These are phyloP conservation scores for Rhamnusium bicolor DNA, from an alignment of 2,888 invertebrate genomes.

Conservation along the genomic window DNA sequence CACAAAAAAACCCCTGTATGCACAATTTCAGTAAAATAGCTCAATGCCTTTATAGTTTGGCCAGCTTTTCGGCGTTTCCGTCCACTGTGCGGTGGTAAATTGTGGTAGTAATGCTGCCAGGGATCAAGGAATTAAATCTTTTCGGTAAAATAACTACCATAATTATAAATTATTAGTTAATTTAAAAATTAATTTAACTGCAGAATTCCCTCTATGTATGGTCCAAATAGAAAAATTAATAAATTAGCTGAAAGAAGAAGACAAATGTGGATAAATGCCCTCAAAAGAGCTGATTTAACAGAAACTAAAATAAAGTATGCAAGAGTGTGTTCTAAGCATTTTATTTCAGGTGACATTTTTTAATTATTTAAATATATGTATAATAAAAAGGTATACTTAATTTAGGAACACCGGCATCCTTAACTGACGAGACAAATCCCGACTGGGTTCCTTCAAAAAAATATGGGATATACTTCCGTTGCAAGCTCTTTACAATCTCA, in stretches of 20 bases:
- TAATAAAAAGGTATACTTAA: too few relatives aligned
- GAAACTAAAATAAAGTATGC: conserved; percentile 23
- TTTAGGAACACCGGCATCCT: too few relatives aligned
- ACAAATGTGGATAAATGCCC: conserved; percentile 17
- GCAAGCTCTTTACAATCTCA: too few relatives aligned
- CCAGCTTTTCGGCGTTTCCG: too few relatives aligned
- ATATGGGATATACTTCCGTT: too few relatives aligned
- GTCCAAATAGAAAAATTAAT: not conserved
- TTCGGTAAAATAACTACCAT: not conserved
- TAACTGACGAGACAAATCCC: too few relatives aligned
- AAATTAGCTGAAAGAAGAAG: not conserved
- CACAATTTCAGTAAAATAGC: too few relatives aligned
- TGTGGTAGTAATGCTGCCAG: not conserved
- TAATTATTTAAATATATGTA: too few relatives aligned
- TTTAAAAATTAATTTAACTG: not conserved
- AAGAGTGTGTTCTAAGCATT: conserved; percentile 29
- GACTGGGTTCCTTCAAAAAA: too few relatives aligned
- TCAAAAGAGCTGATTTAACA: conserved; percentile 28
- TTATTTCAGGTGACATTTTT: not conserved
- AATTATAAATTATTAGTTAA: not conserved
- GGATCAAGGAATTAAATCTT: not conserved
- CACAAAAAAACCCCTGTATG: too few relatives aligned
- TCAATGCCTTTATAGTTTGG: too few relatives aligned
- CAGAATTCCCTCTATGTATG: not conserved
- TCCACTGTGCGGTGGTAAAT: not conserved